phyloP scores from a whole-genome alignment of 2,797 vertebrate genomes.

The Rhinichthys osculus region DNA sequence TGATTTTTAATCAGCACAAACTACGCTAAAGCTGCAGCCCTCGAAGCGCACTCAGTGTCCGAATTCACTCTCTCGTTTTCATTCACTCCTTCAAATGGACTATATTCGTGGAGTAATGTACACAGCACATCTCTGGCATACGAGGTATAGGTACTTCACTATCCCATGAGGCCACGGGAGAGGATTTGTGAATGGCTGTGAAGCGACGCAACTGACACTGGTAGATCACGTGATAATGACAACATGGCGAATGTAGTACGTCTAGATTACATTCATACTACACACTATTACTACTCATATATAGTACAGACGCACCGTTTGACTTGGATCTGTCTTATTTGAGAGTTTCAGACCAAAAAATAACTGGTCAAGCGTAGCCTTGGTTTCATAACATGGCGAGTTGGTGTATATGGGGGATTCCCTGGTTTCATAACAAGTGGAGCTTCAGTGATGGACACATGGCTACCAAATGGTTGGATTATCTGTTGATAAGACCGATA shows the following conservation, averaged over 20 bases:
- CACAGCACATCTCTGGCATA: too few relatives aligned
- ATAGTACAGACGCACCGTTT: too few relatives aligned
- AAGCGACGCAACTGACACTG: background rate
- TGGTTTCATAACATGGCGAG: slow-evolving; percentile 64
- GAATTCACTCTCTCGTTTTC: too few relatives aligned
- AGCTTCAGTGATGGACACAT: slow-evolving; percentile 29
- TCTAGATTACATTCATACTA: background rate
- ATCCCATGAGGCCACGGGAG: background rate
- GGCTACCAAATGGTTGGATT: slow-evolving; percentile 34
- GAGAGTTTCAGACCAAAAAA: slow-evolving; percentile 63
- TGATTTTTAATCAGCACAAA: too few relatives aligned
- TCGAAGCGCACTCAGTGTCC: too few relatives aligned
- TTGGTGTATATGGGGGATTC: slow-evolving; percentile 65
- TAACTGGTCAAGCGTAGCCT: slow-evolving; percentile 64
- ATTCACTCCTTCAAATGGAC: too few relatives aligned
- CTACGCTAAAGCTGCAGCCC: too few relatives aligned
- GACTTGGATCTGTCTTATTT: slow-evolving; percentile 66
- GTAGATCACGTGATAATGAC: background rate
- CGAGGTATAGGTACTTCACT: too few relatives aligned
- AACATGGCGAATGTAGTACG: background rate
- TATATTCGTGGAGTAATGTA: too few relatives aligned
- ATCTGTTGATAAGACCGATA: slow-evolving; percentile 31
- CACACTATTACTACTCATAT: too few relatives aligned
- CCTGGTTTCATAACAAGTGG: slow-evolving; percentile 65
- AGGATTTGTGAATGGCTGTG: background rate